A percentile compares a stretch with the other conserved stretches of the same genome.
Evolutionary conservation across 2,113 vertebrate genomes (phyloP).

Genomic region (Romanogobio albipinnatus): DNA sequence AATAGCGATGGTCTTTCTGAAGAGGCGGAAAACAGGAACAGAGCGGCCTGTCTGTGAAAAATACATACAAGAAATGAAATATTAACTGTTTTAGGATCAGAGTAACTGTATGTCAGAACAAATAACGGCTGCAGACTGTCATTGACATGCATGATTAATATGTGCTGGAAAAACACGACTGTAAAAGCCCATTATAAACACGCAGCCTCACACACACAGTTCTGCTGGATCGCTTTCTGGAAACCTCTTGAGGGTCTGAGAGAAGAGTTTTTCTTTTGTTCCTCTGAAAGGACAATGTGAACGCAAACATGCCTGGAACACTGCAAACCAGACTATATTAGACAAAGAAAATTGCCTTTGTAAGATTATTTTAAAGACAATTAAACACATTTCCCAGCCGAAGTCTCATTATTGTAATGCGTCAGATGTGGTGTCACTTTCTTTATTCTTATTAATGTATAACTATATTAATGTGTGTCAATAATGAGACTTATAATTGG

Average conservation of each 20-base stretch:
- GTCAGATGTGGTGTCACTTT: neutral
- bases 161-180: conserved; percentile 17
- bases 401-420: neutral
- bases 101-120: conserved; percentile 4
- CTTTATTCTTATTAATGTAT: neutral
- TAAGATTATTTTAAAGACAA: neutral
- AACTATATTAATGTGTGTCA: neutral
- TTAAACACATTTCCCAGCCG: neutral
- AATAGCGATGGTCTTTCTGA: neutral
- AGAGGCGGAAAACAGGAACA: neutral
- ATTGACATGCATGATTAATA: conserved; percentile 14
- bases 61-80: conserved; percentile 7
- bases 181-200: neutral
- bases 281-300: neutral
- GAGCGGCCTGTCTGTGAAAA: neutral
- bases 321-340: neutral
- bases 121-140: neutral
- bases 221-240: neutral
- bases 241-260: neutral
- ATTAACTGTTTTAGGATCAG: conserved; percentile 11
- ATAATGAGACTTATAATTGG: neutral
- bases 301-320: neutral
- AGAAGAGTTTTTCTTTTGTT: neutral
- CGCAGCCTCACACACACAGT: neutral
- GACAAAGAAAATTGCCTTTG: neutral